Conservation (phyloP, 2,888 invertebrate species). For the Sericinus montela region DNA sequence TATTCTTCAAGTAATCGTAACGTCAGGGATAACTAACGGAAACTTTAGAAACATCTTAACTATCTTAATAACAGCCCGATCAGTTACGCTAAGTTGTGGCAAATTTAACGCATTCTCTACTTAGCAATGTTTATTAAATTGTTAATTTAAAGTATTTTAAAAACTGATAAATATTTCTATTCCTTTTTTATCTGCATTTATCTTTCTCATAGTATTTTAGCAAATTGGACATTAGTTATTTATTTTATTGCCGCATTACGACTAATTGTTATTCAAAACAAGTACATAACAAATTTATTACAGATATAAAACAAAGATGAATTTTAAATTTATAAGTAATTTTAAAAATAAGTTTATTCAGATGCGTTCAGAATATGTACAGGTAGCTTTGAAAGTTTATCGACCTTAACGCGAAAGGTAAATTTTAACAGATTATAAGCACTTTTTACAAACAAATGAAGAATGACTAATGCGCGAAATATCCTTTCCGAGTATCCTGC, state of each 20-base stretch:
- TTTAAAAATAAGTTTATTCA: constrained; percentile 28
- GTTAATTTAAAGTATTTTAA: too few relatives aligned
- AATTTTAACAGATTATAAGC: constrained; percentile 43
- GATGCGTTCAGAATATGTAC: constrained; percentile 30
- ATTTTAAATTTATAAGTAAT: constrained; percentile 34
- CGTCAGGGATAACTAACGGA: too few relatives aligned
- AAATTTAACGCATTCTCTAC: too few relatives aligned
- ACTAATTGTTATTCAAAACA: constrained; percentile 15
- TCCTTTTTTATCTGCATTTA: too few relatives aligned
- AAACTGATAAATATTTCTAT: too few relatives aligned
- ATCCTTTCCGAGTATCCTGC: constrained; percentile 67
- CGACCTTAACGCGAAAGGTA: constrained; percentile 31
- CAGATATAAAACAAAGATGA: constrained; percentile 33
- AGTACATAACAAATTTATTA: constrained; percentile 31
- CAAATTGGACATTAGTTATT: constrained; percentile 27
- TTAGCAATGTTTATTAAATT: too few relatives aligned
- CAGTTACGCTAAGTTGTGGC: too few relatives aligned
- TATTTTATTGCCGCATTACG: constrained; percentile 28
- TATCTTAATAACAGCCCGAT: too few relatives aligned
- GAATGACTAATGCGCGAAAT: constrained; percentile 66
- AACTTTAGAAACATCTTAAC: too few relatives aligned
- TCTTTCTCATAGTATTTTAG: neutral
- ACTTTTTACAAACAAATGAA: constrained; percentile 38
- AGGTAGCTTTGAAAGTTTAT: constrained; percentile 25
- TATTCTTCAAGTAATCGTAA: too few relatives aligned